Evolutionary conservation across 2,113 vertebrate genomes (phyloP).

Genomic region (Mormyrus lacerda): DNA sequence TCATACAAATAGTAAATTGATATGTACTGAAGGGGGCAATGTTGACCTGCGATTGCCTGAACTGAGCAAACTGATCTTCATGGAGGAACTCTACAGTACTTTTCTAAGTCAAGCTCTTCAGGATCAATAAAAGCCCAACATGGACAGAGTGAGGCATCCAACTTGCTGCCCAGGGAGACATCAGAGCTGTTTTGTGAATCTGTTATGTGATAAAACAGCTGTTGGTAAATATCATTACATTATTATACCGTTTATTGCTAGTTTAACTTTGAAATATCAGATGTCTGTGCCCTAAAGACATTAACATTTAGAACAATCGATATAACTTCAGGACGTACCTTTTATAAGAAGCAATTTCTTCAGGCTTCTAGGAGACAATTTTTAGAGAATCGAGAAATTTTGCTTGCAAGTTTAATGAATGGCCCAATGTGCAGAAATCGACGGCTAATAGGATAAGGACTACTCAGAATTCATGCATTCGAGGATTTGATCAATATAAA

Average conservation of each 20-base stretch:
- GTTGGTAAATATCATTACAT: constrained; percentile 65
- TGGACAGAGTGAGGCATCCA: constrained; percentile 37
- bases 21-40: constrained; percentile 39
- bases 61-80: constrained; percentile 35
- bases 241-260: constrained; percentile 55
- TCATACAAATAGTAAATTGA: not conserved
- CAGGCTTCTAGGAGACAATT: constrained; percentile 37
- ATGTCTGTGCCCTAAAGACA: constrained; percentile 51
- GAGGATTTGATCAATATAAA: constrained; percentile 26
- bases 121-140: constrained; percentile 52
- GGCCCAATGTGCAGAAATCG: constrained; percentile 22
- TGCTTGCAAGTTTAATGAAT: constrained; percentile 33
- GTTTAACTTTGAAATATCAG: constrained; percentile 60
- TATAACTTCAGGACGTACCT: constrained; percentile 51
- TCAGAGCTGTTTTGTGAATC: constrained; percentile 17
- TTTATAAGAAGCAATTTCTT: constrained; percentile 47
- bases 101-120: constrained; percentile 38
- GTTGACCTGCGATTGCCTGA: constrained; percentile 30
- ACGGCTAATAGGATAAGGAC: constrained; percentile 18
- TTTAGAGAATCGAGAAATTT: constrained; percentile 34
- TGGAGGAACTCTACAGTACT: constrained; percentile 37
- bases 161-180: constrained; percentile 35
- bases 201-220: constrained; percentile 50
- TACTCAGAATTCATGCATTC: constrained; percentile 15
- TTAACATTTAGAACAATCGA: constrained; percentile 66